These are phyloP conservation scores for Clostera curtula DNA, from an alignment of 2,888 invertebrate genomes.

Conservation along the genomic window DNA sequence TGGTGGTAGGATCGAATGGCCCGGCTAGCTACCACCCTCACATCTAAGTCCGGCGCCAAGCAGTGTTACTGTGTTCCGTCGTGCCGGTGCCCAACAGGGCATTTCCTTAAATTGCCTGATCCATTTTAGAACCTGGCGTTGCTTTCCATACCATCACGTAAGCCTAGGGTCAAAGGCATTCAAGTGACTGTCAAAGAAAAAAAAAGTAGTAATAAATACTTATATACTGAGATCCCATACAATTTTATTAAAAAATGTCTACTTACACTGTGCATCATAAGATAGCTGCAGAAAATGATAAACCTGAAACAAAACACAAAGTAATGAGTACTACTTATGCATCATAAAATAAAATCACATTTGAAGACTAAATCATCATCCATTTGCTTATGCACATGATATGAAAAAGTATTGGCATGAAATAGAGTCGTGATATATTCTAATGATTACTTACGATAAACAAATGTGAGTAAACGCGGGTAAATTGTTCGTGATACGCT, in stretches of 20 bases:
- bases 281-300: slow-evolving; percentile 43
- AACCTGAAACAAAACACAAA: slow-evolving; percentile 48
- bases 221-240: too few relatives aligned
- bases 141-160: too few relatives aligned
- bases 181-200: slow-evolving; percentile 7
- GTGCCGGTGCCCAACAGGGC: too few relatives aligned
- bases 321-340: slow-evolving; percentile 7
- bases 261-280: slow-evolving; percentile 42
- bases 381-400: slow-evolving; percentile 11
- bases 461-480: slow-evolving; percentile 40
- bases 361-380: slow-evolving; percentile 4
- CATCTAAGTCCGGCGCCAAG: too few relatives aligned
- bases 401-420: slow-evolving; percentile 29
- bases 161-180: too few relatives aligned
- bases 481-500: slow-evolving; percentile 37
- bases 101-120: too few relatives aligned
- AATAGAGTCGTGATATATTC: slow-evolving; percentile 51
- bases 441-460: slow-evolving; percentile 35
- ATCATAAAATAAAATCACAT: slow-evolving; percentile 4
- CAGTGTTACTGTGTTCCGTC: too few relatives aligned
- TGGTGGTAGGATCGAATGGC: too few relatives aligned
- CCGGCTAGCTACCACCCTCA: too few relatives aligned
- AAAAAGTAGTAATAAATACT: slow-evolving; percentile 5
- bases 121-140: too few relatives aligned
- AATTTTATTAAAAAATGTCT: slow-evolving; percentile 1